Percentiles rank a stretch among this genome's conserved stretches.
Evolutionary conservation across 2,888 invertebrate genomes (phyloP).

Genomic region (Hymenopus coronatus): DNA sequence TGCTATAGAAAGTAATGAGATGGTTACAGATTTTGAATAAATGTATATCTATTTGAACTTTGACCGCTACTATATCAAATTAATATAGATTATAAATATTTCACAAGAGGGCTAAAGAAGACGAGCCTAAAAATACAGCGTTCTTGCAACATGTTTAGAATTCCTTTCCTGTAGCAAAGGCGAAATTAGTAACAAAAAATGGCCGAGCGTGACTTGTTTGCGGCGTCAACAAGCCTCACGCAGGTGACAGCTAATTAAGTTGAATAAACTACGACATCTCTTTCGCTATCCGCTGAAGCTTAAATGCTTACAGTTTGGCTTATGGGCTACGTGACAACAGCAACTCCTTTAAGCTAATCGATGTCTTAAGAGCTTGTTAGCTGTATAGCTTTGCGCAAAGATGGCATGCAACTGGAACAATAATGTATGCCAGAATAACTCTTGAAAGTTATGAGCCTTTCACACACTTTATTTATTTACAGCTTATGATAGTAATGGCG

Average conservation of each 20-base stretch:
- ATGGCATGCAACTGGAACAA: neutral
- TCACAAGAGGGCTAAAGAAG: neutral
- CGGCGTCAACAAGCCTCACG: neutral
- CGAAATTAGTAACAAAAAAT: neutral
- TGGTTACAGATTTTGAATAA: no score
- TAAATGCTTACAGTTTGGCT: neutral
- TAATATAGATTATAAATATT: no score
- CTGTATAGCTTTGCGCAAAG: neutral
- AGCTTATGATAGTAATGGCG: no score
- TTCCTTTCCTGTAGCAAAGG: neutral
- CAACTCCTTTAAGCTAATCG: neutral
- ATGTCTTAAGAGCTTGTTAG: neutral
- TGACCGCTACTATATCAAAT: no score
- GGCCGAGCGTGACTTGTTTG: neutral
- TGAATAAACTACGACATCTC: neutral
- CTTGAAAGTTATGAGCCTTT: no score
- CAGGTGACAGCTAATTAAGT: neutral
- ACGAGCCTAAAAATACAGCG: neutral
- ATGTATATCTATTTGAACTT: no score
- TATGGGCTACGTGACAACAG: neutral
- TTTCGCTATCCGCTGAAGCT: neutral
- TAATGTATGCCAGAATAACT: neutral
- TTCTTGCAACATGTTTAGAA: neutral
- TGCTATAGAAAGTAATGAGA: no score
- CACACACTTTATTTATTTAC: no score